Evolutionary conservation across 2,888 invertebrate species (phyloP), one percentile per base, ranked within the genome.

Genomic region (Eumacrocentrus americanus): DNA sequence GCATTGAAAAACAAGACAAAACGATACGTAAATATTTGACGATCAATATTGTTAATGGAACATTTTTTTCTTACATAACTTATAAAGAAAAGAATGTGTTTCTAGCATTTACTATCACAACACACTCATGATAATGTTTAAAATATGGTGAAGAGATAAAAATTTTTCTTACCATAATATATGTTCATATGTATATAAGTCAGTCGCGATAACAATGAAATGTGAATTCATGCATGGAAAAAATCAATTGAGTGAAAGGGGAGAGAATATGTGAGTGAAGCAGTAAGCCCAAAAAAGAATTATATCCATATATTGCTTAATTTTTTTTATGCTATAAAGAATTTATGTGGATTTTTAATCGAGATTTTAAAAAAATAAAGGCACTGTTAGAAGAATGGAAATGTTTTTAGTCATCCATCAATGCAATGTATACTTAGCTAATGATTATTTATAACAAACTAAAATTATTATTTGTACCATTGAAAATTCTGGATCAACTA

Each of bases 371-470:
- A 65, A 53, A 12, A 63, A 62, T 51, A 62, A 60, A 25, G 54
- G 52, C 64, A 65, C 64, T 67, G 65, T 67, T 70, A 68, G 61
- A 72, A 65, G 65, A 65, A 65, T 69, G 71, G 70, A 70, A 66
- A 76, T 76, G 69, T 70, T 75, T 77, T 75, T 78, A 78, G 78
- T 78, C 78, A 78, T 77, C 74, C 73, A 78, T 78, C 78, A 78
- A 78, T 78, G 78, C 78, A 78, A 78, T 75, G 68, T 74, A 75
- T 68, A 74, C 70, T 67, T 78, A 78, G 72, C 72, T 72, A 63
- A 64, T 74, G 75, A 73, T 62, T 75, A 73, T 72, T 74, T 72
- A 64, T 77, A 75, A 73, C 71, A 59, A 64, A 63, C 42, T n/a
- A n/a, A n/a, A n/a, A n/a, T 50, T 47, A 7, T 25, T n/a, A n/a